A percentile compares a stretch with the other conserved stretches of the same genome.
Conservation (phyloP, 2,113 vertebrate genomes). For the Thamnaconus septentrionalis region DNA sequence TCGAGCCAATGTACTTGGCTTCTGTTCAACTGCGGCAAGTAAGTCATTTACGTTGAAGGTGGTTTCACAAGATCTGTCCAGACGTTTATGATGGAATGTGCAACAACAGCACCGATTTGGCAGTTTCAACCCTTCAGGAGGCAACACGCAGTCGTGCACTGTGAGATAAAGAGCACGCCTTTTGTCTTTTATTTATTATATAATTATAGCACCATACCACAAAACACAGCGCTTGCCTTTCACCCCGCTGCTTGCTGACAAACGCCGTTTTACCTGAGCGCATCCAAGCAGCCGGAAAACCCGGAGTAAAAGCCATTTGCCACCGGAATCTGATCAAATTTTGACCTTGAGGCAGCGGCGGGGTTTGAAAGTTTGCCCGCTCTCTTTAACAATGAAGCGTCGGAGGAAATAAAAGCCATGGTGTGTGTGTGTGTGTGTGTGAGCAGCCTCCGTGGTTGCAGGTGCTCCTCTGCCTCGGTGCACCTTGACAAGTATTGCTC, state of each 20-base stretch:
- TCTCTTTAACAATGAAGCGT: conserved; percentile 41
- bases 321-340: conserved; percentile 36
- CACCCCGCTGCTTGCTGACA: conserved; percentile 2
- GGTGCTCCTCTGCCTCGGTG: conserved; percentile 11
- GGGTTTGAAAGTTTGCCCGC: conserved; percentile 18
- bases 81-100: too few species aligned
- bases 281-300: conserved; percentile 14
- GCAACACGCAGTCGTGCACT: too few species aligned
- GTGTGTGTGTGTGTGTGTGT: background rate
- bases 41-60: too few species aligned
- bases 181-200: background rate
- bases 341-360: conserved; percentile 33
- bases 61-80: too few species aligned
- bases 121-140: too few species aligned
- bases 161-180: too few species aligned
- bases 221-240: conserved; percentile 3
- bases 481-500: conserved; percentile 40
- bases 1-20: too few species aligned
- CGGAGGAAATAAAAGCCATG: conserved; percentile 19
- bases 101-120: too few species aligned
- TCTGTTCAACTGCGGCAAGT: too few species aligned
- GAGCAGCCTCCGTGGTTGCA: conserved; percentile 19
- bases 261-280: conserved; percentile 16
- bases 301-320: conserved; percentile 12
- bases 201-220: background rate